Base-by-base conservation (phyloP, 2,113 vertebrate species). In the Stegastes partitus region DNA sequence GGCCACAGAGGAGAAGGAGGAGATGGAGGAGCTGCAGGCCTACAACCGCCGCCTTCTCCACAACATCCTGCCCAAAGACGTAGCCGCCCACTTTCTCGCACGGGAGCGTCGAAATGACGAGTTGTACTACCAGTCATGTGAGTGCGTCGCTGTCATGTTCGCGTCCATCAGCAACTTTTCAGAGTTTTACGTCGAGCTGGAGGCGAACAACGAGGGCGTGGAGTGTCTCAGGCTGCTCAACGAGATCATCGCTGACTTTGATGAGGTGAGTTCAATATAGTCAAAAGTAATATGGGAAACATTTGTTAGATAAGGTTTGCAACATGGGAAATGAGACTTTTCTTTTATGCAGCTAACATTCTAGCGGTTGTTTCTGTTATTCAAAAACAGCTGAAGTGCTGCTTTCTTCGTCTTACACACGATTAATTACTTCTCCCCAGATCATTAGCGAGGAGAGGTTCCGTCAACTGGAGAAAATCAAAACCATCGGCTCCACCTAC, bases 121-220 rank as follows among this genome's bases (percentile, higher is more conserved):
- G 90, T 94, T 99, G 53, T 99, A 99, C 90, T 98, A 99, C 84
- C 98, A 99, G 94, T 99, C 98, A 0, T 99, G 97, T 1, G 98
- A 99, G 90, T 99, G 98, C 0, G 98, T 99, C 68, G 98, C 98
- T 0, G 98, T 99, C 87, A 99, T 99, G 98, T 99, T 99, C 1
- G 98, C 98, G 88, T 99, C 98, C 85, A 99, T 99, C 83, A 97
- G 97, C 94, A 99, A 99, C 95, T 99, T 99, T 88, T 99, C 98
- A 0, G 98, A 99, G 94, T 99, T 99, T 90, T 99, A 99, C 3
- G 97, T 98, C 66, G 98, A 99, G 93, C 94, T 99, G 69, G 98
- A 99, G 94, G 98, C 97, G 31, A 99, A 99, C 94, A 99, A 99
- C 0, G 98, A 99, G 85, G 98, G 98, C 0, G 98, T 99, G 22